Evolutionary conservation across 2,888 invertebrate genomes (phyloP).

Genomic region (Cancer borealis): DNA sequence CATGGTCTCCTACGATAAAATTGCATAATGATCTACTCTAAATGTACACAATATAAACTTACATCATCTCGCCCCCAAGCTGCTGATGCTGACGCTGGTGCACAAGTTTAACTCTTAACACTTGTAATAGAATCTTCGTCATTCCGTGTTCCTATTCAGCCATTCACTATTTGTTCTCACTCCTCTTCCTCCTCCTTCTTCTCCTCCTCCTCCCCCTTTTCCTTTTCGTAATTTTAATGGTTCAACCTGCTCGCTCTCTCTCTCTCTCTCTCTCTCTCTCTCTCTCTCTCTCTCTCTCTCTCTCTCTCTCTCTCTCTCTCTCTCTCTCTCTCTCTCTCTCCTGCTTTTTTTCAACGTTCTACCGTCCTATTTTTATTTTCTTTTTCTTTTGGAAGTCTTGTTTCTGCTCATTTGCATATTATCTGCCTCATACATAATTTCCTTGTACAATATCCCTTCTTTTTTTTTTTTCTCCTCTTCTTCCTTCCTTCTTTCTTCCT

Average conservation of each 20-base stretch:
- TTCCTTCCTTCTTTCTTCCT: background rate
- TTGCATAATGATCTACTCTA: no score
- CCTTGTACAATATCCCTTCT: background rate
- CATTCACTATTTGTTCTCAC: background rate
- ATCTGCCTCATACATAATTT: conserved; percentile 36
- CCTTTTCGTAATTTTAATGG: no score
- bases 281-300: no score
- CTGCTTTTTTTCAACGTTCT: background rate
- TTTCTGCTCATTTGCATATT: conserved; percentile 39
- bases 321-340: background rate
- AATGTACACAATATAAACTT: no score
- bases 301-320: background rate
- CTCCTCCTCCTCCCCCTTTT: background rate
- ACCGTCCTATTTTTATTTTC: background rate
- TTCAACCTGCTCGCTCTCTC: no score
- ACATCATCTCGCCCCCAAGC: background rate
- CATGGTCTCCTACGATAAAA: no score
- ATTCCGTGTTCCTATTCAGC: background rate
- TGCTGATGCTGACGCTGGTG: background rate
- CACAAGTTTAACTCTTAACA: conserved; percentile 6
- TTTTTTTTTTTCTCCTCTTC: background rate
- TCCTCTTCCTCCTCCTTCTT: background rate
- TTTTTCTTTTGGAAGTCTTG: background rate
- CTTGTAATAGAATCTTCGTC: background rate
- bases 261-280: no score